A percentile compares a stretch with the other conserved stretches of the same genome.
These are phyloP conservation scores for Dipus sagitta DNA, from an alignment of 2,797 vertebrate genomes.

Conservation along the genomic window DNA sequence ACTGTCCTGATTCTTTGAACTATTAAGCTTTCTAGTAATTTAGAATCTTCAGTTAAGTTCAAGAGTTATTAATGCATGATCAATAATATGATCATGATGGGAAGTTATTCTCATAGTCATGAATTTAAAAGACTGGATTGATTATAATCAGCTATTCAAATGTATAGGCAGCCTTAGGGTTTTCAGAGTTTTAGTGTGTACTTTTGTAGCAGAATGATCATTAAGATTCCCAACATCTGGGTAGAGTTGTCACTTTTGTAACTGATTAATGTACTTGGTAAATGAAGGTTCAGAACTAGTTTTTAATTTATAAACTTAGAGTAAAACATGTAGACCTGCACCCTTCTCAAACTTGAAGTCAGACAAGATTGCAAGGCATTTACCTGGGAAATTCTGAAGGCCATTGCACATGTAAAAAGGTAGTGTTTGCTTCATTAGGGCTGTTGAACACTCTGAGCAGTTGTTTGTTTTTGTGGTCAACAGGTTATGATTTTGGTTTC, in stretches of 20 bases:
- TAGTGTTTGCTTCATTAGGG: neutral
- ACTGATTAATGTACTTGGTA: neutral
- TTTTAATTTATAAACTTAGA: slow-evolving; percentile 4
- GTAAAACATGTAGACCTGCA: neutral
- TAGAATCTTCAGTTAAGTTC: slow-evolving; percentile 20
- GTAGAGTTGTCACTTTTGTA: neutral
- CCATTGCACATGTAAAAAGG: neutral
- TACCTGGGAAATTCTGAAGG: neutral
- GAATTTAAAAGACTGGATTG: neutral
- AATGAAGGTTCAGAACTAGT: neutral
- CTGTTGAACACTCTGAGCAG: neutral
- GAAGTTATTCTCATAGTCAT: neutral
- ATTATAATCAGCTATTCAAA: neutral
- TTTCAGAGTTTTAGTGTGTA: neutral
- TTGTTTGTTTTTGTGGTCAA: neutral
- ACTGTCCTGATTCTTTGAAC: neutral
- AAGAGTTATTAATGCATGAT: neutral
- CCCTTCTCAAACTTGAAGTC: neutral
- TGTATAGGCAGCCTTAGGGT: neutral
- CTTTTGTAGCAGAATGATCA: neutral
- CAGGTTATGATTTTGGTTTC: slow-evolving; percentile 33
- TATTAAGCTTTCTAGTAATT: slow-evolving; percentile 49
- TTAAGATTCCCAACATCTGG: neutral
- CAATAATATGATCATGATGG: neutral
- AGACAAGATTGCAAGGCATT: neutral